These are phyloP conservation scores for Baccha elongata DNA, from an alignment of 2,888 invertebrate genomes.

Conservation along the genomic window DNA sequence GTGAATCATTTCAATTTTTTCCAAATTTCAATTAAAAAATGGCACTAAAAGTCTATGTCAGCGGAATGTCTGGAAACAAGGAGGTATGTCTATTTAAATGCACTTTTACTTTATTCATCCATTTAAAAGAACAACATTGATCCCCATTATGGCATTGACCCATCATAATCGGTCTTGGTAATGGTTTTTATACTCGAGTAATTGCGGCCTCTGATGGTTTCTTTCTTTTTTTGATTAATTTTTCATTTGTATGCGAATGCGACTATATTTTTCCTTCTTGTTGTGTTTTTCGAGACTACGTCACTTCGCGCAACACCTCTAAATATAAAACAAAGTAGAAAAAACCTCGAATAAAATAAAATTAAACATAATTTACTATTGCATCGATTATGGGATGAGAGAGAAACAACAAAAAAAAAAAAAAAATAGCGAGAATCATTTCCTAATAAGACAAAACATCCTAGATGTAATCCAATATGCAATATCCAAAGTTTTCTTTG, in stretches of 20 bases:
- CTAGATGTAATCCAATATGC: constrained; percentile 58
- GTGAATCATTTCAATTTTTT: constrained; percentile 61
- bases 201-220: constrained; percentile 38
- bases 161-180: constrained; percentile 61
- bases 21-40: constrained; percentile 82
- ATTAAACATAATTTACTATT: constrained; percentile 65
- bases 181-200: constrained; percentile 33
- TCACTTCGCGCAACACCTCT: constrained; percentile 59
- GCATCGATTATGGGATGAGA: constrained; percentile 65
- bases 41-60: constrained; percentile 95
- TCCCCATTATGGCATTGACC: constrained; percentile 67
- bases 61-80: constrained; percentile 96
- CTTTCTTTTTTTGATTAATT: constrained; percentile 51
- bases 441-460: constrained; percentile 35
- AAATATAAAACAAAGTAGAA: constrained; percentile 64
- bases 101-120: constrained; percentile 37
- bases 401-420: background rate
- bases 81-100: constrained; percentile 87
- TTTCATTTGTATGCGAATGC: constrained; percentile 50
- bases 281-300: constrained; percentile 41
- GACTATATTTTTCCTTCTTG: constrained; percentile 24
- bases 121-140: constrained; percentile 41
- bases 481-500: constrained; percentile 27
- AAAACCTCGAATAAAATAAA: constrained; percentile 50
- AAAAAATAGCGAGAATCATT: constrained; percentile 20